Evolutionary conservation across 2,113 vertebrate species (phyloP), one percentile per base, ranked within the genome.

Genomic region (Labeo catla): DNA sequence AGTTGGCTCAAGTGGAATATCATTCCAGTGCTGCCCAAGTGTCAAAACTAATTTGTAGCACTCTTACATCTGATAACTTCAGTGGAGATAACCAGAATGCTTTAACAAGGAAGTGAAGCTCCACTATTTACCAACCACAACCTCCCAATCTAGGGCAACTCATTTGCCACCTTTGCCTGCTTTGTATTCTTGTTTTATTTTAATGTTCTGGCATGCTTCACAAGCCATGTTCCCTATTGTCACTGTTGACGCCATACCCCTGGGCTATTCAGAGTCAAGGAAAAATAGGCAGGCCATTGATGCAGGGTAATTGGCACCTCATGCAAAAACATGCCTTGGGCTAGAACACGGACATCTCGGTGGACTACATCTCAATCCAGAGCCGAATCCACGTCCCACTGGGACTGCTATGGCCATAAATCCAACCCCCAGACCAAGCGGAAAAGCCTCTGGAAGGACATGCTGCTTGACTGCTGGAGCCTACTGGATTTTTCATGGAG

Each of bases 401-500:
- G 61, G 61, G 59, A 57, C 76, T 68, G 74, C 61, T 82, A 65
- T 70, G 79, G 57, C 81, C 73, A 50, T 43, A 19, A 66, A 86
- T 70, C 13, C 54, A 19, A 70, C 84, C 84, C 61, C 70, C 61
- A 84, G 76, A 77, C 84, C 81, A 54, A 83, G 86, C 49, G 39
- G 84, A 45, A 86, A 84, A 84, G 87, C 85, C 84, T 87, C 82
- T 86, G 84, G 81, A 83, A 88, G 78, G 54, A 79, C 45, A 84
- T 76, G 78, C 70, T 80, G 76, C 43, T 81, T 70, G 72, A 28
- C 76, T 61, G 72, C 43, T 68, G 59, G 70, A 61, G 81, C 77
- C 65, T 73, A 86, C 85, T 74, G 61, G 84, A 88, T 88, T 88
- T 85, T 86, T 87, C 82, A 77, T 65, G 34, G 76, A 70, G 77